Evolutionary conservation across 2,797 vertebrate species (phyloP), one percentile per base, ranked within the genome.

Genomic region (Rhinoraja longicauda): DNA sequence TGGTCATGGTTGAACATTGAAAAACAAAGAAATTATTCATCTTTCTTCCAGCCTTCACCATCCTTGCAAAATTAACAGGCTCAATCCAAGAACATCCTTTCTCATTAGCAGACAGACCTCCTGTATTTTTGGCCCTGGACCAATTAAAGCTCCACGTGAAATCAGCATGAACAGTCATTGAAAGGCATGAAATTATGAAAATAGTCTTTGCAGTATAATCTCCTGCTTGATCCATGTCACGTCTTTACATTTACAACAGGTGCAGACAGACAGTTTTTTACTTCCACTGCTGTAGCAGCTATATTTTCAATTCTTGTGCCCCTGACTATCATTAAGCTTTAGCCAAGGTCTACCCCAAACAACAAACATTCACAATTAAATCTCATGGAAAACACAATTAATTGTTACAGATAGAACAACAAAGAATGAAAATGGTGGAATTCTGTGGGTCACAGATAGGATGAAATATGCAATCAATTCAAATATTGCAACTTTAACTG

Each of bases 151-250:
- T 88, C 59, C 59, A 67, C 17, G n/a, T 88, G 84, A 88, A 67
- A 15, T 9, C 15, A 67, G n/a, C 84, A 67, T 88, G 59, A 88
- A 62, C 26, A 32, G 29, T 36, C 84, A 17, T 0, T 32, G n/a
- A 88, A 67, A 62, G 57, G n/a, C n/a, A 67, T 36, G 62, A 21
- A 64, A 67, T 88, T 88, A 88, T 36, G 84, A 88, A 84, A 84
- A 84, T 4, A 5, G 45, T 73, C 4, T 73, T 73, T 73, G 70
- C 70, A 24, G 70, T 73, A 67, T 32, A 19, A 67, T 88, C n/a
- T 88, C n/a, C 62, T 15, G 67, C n/a, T 64, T 88, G 59, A 29
- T 64, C 36, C 84, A 88, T 36, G 59, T 88, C 84, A 88, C n/a
- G 32, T 88, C 82, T 86, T 64, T 64, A 29, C 29, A 86, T 6